Evolutionary conservation across 2,113 vertebrate species (phyloP).

Genomic region (Semnornis frantzii): DNA sequence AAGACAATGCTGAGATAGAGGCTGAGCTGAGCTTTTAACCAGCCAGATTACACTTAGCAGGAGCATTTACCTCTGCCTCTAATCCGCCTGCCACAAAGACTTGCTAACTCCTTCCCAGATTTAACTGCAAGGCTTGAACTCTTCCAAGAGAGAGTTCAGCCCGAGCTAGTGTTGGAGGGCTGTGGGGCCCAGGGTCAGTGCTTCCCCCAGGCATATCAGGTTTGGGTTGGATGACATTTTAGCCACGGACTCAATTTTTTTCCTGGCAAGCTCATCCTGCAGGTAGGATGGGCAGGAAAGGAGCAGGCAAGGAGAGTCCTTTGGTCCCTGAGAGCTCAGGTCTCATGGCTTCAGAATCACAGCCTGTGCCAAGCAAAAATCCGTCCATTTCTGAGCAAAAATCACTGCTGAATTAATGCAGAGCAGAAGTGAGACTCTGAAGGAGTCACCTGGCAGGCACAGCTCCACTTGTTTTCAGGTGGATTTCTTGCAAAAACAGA

Average conservation of each 20-base stretch:
- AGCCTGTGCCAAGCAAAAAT: background rate
- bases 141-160: constrained; percentile 47
- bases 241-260: background rate
- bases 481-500: background rate
- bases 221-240: background rate
- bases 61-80: constrained; percentile 61
- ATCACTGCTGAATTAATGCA: background rate
- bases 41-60: constrained; percentile 56
- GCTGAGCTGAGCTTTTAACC: constrained; percentile 62
- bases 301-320: background rate
- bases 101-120: constrained; percentile 62
- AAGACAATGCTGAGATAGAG: constrained; percentile 52
- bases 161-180: background rate
- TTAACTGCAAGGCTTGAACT: constrained; percentile 46
- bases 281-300: background rate
- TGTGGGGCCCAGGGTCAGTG: accelerated
- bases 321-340: background rate
- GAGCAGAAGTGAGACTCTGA: background rate
- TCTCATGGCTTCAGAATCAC: background rate
- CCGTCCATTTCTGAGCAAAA: background rate
- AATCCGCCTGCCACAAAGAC: constrained; percentile 57
- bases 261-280: background rate
- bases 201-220: background rate
- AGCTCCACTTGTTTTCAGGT: background rate
- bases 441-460: background rate